Percentiles rank a stretch among this genome's conserved stretches.
phyloP scores from a whole-genome alignment of 2,888 invertebrate species.

The Drosophila ustulata region DNA sequence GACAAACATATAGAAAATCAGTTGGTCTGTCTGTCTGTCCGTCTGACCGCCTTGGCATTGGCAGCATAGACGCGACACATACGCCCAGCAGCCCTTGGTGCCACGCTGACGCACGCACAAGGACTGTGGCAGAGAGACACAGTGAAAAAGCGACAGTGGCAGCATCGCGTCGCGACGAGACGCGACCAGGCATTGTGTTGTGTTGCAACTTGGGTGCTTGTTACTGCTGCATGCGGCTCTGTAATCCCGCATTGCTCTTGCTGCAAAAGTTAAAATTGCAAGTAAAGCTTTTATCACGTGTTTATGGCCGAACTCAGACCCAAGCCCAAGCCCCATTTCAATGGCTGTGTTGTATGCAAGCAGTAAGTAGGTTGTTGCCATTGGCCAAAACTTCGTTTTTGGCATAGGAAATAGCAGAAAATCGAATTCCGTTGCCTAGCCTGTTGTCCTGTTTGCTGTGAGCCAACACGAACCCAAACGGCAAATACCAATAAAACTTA shows the following conservation, averaged over 20 bases:
- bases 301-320: constrained; percentile 45
- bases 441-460: constrained; percentile 49
- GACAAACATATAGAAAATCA: constrained; percentile 1
- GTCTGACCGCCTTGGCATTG: constrained; percentile 49
- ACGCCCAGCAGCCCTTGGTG: constrained; percentile 55
- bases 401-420: constrained; percentile 76
- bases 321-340: background rate
- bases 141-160: constrained; percentile 19
- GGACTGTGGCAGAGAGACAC: constrained; percentile 26
- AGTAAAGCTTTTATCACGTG: constrained; percentile 75
- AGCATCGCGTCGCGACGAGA: constrained; percentile 21
- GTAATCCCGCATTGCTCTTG: constrained; percentile 50
- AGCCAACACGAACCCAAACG: constrained; percentile 26
- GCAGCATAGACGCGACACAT: constrained; percentile 42
- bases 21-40: constrained; percentile 31
- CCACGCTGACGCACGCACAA: constrained; percentile 51
- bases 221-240: constrained; percentile 20
- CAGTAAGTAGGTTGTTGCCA: constrained; percentile 66
- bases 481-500: constrained; percentile 74
- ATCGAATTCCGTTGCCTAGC: constrained; percentile 66
- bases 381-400: constrained; percentile 57
- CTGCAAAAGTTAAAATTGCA: constrained; percentile 68
- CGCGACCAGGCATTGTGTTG: constrained; percentile 15
- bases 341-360: background rate
- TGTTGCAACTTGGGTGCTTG: constrained; percentile 14